Evolutionary conservation across 2,888 invertebrate species (phyloP).

Genomic region (Halocaridina rubra): DNA sequence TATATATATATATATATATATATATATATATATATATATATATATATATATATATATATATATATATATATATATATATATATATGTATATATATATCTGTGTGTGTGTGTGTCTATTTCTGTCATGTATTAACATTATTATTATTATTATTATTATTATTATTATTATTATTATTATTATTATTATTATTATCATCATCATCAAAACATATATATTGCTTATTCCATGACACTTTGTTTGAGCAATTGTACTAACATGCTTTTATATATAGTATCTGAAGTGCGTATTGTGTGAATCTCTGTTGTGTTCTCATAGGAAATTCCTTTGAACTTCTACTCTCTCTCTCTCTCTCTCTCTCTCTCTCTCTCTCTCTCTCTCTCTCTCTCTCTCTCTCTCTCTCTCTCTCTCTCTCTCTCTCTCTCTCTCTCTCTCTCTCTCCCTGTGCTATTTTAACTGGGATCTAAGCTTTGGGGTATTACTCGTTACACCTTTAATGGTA

Average conservation of each 20-base stretch:
- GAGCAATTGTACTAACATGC: neutral
- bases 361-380: neutral
- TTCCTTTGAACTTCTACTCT: neutral
- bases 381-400: neutral
- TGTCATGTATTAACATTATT: too few species aligned
- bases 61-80: neutral
- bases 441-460: neutral
- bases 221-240: neutral
- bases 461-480: too few species aligned
- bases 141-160: neutral
- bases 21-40: neutral
- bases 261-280: neutral
- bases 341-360: neutral
- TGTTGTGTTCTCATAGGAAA: neutral
- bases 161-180: neutral
- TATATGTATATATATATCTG: too few species aligned
- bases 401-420: neutral
- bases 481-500: too few species aligned
- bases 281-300: neutral
- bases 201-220: neutral
- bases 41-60: neutral
- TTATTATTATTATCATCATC: neutral
- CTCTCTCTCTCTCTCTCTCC: constrained; percentile 4
- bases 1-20: neutral
- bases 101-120: neutral